Percentiles rank a stretch among this genome's conserved stretches.
These are phyloP conservation scores for Nesidiocoris tenuis DNA, from an alignment of 2,888 invertebrate genomes.

Conservation along the genomic window DNA sequence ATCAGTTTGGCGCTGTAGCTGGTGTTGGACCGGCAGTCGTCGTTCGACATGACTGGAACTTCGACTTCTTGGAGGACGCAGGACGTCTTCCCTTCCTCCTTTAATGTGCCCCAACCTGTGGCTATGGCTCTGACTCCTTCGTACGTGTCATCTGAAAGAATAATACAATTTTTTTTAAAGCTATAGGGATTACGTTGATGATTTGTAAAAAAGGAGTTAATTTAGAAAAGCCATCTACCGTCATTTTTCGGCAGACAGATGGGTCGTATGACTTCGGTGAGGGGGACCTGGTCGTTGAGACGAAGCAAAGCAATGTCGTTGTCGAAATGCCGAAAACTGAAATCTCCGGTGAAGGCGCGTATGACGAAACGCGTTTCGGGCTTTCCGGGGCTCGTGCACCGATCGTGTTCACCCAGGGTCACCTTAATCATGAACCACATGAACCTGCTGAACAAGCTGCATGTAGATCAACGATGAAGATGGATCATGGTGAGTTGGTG, in stretches of 20 bases:
- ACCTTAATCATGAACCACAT: constrained; percentile 93
- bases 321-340: constrained; percentile 82
- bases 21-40: constrained; percentile 68
- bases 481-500: neutral
- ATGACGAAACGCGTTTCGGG: constrained; percentile 79
- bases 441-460: constrained; percentile 62
- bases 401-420: constrained; percentile 83
- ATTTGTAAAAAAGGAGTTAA: no score
- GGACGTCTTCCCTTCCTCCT: constrained; percentile 82
- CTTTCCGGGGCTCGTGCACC: constrained; percentile 69
- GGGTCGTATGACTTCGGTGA: constrained; percentile 71
- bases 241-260: constrained; percentile 74
- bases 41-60: constrained; percentile 67
- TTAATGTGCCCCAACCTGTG: constrained; percentile 84
- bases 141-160: constrained; percentile 64
- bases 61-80: constrained; percentile 81
- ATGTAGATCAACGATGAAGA: constrained; percentile 1
- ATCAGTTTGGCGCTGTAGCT: constrained; percentile 81
- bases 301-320: constrained; percentile 82
- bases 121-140: constrained; percentile 72
- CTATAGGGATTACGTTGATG: no score
- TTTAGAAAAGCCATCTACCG: constrained; percentile 58
- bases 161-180: neutral
- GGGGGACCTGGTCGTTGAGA: constrained; percentile 76
- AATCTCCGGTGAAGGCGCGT: constrained; percentile 74